phyloP scores from a whole-genome alignment of 2,113 vertebrate genomes.

The Arvicanthis niloticus region DNA sequence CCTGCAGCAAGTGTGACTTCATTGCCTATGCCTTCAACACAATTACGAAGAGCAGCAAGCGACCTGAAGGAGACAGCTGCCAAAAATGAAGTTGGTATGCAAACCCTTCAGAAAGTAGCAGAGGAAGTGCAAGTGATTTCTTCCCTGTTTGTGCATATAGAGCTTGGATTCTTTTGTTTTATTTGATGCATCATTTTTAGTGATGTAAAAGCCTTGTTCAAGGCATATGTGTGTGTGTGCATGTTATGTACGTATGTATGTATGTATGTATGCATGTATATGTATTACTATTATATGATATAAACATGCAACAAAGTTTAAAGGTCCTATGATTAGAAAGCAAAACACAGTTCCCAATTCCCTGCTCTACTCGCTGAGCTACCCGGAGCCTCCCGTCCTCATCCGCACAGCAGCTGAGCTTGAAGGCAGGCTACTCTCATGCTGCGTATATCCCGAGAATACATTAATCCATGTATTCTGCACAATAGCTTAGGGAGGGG shows the following conservation, averaged over 20 bases:
- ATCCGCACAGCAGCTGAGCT: background rate
- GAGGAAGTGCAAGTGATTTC: background rate
- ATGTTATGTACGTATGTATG: no score
- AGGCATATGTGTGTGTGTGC: background rate
- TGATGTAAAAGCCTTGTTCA: slow-evolving; percentile 28
- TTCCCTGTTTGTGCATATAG: background rate
- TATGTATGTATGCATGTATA: no score
- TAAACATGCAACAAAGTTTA: background rate
- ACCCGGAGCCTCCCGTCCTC: background rate
- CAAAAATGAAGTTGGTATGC: background rate
- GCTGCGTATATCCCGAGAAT: background rate
- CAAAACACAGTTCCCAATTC: background rate
- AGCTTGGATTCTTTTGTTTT: background rate
- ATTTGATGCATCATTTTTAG: background rate
- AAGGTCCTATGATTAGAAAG: background rate
- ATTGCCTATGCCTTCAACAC: slow-evolving; percentile 5
- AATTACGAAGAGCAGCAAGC: background rate
- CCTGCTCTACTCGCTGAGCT: background rate
- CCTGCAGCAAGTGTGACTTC: slow-evolving; percentile 33
- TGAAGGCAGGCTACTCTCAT: background rate
- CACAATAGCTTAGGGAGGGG: background rate
- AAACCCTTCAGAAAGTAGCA: background rate
- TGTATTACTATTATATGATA: accelerated
- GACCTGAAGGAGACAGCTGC: background rate
- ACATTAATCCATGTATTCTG: background rate